phyloP scores from a whole-genome alignment of 2,797 vertebrate genomes.

The Cossypha dichroa region DNA sequence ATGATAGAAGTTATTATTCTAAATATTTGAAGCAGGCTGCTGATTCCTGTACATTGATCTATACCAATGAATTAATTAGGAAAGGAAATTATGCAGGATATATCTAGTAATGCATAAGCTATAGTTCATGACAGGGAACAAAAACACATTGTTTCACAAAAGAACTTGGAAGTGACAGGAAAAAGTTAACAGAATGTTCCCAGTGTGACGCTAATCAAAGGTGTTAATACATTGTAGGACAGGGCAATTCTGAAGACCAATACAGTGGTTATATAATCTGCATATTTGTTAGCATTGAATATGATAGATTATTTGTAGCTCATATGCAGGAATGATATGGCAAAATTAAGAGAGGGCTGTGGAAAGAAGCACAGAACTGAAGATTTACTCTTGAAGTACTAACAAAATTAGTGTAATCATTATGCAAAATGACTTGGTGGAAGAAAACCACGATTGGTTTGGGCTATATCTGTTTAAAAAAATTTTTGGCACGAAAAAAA shows the following conservation, averaged over 20 bases:
- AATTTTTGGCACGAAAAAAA: neutral
- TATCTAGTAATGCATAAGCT: neutral
- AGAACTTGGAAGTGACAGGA: neutral
- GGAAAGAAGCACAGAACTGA: neutral
- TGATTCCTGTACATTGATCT: neutral
- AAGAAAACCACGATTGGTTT: neutral
- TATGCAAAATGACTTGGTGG: neutral
- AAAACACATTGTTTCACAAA: neutral
- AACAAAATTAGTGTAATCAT: neutral
- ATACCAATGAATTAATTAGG: neutral
- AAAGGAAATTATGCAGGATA: neutral
- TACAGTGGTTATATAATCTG: neutral
- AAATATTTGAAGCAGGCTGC: neutral
- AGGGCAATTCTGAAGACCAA: neutral
- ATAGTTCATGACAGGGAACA: neutral
- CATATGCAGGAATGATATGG: neutral
- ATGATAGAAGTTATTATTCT: neutral
- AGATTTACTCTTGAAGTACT: neutral
- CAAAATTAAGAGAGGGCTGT: neutral
- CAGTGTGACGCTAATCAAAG: neutral
- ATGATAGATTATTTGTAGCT: neutral
- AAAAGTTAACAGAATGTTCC: neutral
- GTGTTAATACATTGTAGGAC: neutral
- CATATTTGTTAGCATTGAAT: neutral
- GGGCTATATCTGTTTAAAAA: neutral